Conservation (phyloP, 2,113 vertebrate species). For the Felis chaus region DNA sequence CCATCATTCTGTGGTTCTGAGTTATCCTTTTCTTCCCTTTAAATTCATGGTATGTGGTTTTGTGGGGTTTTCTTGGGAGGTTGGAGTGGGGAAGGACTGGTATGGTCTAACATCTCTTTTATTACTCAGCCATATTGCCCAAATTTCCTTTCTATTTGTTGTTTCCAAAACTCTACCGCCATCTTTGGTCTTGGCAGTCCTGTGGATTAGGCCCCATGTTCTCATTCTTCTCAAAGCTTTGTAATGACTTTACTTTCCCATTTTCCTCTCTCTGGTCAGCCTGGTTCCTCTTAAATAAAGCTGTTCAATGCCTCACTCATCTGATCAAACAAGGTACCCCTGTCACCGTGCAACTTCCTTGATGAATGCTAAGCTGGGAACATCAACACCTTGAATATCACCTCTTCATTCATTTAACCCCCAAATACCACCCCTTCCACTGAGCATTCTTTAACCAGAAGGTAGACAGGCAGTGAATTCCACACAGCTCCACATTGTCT, state of each 20-base stretch:
- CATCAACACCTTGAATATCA: not conserved
- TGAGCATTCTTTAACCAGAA: not conserved
- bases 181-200: not conserved
- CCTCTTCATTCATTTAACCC: not conserved
- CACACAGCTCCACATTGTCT: not conserved
- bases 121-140: not conserved
- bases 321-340: not conserved
- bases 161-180: not conserved
- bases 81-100: not conserved
- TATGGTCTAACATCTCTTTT: not conserved
- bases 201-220: fast-evolving
- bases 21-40: not conserved
- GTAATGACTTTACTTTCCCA: not conserved
- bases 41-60: not conserved
- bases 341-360: not conserved
- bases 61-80: not conserved
- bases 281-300: not conserved
- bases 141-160: not conserved
- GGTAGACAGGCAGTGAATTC: not conserved
- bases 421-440: not conserved
- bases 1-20: not conserved
- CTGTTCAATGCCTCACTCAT: conserved; percentile 1
- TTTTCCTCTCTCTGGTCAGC: not conserved
- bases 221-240: not conserved
- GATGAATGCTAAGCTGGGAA: not conserved